phyloP scores from a whole-genome alignment of 2,888 invertebrate species.

The Achlya flavicornis region DNA sequence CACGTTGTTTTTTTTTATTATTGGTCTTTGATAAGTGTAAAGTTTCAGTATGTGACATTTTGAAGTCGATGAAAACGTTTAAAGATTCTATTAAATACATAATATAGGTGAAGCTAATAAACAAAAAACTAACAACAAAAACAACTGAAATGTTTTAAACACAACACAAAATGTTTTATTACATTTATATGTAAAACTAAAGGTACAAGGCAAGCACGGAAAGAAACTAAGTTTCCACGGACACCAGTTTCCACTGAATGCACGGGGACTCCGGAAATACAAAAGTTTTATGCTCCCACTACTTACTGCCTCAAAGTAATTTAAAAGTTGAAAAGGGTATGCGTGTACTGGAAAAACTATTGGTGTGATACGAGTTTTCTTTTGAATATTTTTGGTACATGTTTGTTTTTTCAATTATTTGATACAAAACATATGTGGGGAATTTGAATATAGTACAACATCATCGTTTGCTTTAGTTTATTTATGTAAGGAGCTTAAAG shows the following conservation, averaged over 20 bases:
- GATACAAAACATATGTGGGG: background rate
- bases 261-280: background rate
- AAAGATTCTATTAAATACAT: background rate
- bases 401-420: background rate
- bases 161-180: conserved; percentile 1
- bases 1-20: too few relatives aligned
- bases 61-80: too few relatives aligned
- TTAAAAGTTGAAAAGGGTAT: conserved; percentile 17
- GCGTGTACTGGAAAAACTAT: conserved; percentile 11
- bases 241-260: conserved; percentile 6
- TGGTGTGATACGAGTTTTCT: conserved; percentile 1
- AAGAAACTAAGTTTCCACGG: conserved; percentile 4
- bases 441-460: too few relatives aligned
- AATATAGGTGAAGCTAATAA: background rate
- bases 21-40: too few relatives aligned
- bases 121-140: background rate
- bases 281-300: background rate
- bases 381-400: background rate
- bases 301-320: conserved; percentile 18
- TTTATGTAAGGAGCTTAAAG: too few relatives aligned
- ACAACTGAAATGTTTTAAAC: background rate
- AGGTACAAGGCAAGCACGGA: background rate
- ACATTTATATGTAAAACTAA: background rate
- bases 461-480: too few relatives aligned
- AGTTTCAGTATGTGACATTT: too few relatives aligned